Evolutionary conservation across 2,797 vertebrate genomes (phyloP).

Genomic region (Anguilla anguilla): DNA sequence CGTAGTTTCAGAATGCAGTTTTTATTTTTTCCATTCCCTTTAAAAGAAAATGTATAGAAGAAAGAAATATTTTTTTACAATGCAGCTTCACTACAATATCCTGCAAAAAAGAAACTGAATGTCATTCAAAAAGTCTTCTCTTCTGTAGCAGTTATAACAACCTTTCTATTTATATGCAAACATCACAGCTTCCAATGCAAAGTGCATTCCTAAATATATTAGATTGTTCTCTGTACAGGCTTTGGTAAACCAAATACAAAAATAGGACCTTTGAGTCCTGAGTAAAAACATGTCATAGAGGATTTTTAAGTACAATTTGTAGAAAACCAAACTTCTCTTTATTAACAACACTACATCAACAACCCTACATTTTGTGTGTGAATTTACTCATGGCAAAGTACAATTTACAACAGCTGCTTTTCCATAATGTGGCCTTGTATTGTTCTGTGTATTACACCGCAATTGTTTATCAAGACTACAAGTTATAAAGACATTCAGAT

Average conservation of each 20-base stretch:
- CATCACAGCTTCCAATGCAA: slow-evolving; percentile 27
- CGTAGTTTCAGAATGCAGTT: not conserved
- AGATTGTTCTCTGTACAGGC: slow-evolving; percentile 21
- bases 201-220: slow-evolving; percentile 35
- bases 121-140: not conserved
- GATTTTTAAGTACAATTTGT: slow-evolving; percentile 6
- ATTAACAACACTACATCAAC: not conserved
- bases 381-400: not conserved
- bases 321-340: slow-evolving; percentile 2
- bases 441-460: not conserved
- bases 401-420: not conserved
- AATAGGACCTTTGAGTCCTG: slow-evolving; percentile 16
- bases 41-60: not conserved
- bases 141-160: not conserved
- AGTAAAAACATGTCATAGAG: not conserved
- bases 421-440: not conserved
- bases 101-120: not conserved
- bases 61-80: not conserved
- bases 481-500: not conserved
- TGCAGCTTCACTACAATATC: not conserved
- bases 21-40: not conserved
- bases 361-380: not conserved
- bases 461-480: not conserved
- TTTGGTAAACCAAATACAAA: slow-evolving; percentile 31
- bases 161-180: slow-evolving; percentile 3